Percentiles rank a stretch among this genome's conserved stretches.
phyloP scores from a whole-genome alignment of 2,797 vertebrate genomes.

The Nasua narica region DNA sequence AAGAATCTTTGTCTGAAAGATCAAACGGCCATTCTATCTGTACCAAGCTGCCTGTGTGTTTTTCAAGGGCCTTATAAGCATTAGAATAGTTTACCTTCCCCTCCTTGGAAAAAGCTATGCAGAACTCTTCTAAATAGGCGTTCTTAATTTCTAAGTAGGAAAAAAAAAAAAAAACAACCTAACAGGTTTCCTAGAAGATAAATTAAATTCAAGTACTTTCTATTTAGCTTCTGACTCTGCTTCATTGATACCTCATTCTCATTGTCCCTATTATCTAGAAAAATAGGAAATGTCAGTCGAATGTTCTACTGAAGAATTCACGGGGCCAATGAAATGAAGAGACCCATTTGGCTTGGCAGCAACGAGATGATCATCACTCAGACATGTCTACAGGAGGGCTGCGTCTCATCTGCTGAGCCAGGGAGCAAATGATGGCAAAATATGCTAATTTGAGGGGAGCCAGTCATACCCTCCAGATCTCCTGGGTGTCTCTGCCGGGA shows the following conservation, averaged over 20 bases:
- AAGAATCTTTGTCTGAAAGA: neutral
- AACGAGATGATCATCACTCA: constrained; percentile 68
- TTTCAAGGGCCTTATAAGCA: neutral
- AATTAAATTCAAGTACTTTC: constrained; percentile 43
- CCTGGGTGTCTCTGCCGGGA: neutral
- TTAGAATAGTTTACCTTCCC: neutral
- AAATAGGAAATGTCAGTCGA: constrained; percentile 13
- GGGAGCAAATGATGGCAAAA: constrained; percentile 59
- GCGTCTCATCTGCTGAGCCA: constrained; percentile 56
- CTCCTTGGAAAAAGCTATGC: neutral
- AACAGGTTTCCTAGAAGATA: constrained; percentile 1
- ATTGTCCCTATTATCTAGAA: constrained; percentile 45
- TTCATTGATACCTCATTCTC: constrained; percentile 17
- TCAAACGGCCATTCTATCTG: neutral
- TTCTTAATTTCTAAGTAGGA: constrained; percentile 25
- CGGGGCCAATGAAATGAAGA: neutral
- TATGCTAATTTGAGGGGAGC: constrained; percentile 18
- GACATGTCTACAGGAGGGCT: constrained; percentile 62
- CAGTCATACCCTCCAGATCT: constrained; percentile 48
- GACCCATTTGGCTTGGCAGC: constrained; percentile 66
- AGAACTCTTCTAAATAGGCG: neutral
- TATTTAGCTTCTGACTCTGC: constrained; percentile 48
- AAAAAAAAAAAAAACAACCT: neutral
- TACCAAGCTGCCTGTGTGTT: neutral
- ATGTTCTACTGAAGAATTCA: constrained; percentile 3